phyloP scores from a whole-genome alignment of 2,797 vertebrate genomes.

The Rhynchotus rufescens region DNA sequence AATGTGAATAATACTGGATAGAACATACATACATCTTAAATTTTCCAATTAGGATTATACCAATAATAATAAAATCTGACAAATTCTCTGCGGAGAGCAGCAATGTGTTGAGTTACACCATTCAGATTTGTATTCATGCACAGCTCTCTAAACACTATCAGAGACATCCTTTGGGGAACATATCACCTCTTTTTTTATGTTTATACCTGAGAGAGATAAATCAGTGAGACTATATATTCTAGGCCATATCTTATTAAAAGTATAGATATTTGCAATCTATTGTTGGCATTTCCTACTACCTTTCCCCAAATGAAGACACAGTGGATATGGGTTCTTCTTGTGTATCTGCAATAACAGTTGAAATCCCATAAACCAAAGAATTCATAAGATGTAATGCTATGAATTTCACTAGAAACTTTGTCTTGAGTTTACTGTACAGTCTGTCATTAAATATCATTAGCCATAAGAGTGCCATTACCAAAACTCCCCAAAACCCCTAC shows the following conservation, averaged over 20 bases:
- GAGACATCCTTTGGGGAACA: background rate
- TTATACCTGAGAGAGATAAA: background rate
- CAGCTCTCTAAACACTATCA: background rate
- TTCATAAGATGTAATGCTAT: accelerated
- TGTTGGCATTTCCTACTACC: background rate
- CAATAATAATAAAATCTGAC: constrained; percentile 5
- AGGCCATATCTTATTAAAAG: background rate
- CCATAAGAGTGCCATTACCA: background rate
- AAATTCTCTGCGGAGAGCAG: constrained; percentile 10
- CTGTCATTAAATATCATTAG: background rate
- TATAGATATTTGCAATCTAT: background rate
- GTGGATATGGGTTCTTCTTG: background rate
- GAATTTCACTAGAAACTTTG: background rate
- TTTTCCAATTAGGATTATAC: background rate
- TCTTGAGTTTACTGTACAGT: background rate
- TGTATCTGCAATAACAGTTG: background rate
- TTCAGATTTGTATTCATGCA: background rate
- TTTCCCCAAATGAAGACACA: background rate
- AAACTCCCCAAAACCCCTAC: background rate
- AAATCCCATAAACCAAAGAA: background rate
- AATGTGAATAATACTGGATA: background rate
- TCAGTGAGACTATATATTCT: background rate
- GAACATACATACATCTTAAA: background rate
- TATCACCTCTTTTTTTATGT: background rate
- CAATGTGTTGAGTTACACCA: background rate